A percentile compares a stretch with the other conserved stretches of the same genome.
phyloP scores from a whole-genome alignment of 1,140 invertebrate species.

The Maniola jurtina region DNA sequence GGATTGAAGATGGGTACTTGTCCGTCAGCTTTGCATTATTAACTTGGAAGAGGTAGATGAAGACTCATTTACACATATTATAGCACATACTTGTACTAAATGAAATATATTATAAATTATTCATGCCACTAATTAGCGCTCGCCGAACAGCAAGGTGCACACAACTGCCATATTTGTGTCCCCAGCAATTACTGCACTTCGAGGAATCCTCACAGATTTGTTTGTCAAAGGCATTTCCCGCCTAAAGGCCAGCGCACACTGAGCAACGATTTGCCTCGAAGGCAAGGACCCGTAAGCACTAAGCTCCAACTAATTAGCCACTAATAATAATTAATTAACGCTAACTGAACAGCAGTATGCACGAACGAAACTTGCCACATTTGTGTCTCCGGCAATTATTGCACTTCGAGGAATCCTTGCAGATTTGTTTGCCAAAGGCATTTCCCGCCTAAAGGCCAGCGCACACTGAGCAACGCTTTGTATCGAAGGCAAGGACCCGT shows the following conservation, averaged over 20 bases:
- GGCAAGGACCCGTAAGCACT: too few relatives aligned
- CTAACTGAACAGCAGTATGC: constrained; percentile 17
- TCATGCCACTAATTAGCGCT: constrained; percentile 25
- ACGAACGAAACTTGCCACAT: constrained; percentile 23
- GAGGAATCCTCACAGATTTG: constrained; percentile 11
- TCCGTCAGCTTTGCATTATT: too few relatives aligned
- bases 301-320: too few relatives aligned
- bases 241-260: neutral
- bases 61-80: too few relatives aligned
- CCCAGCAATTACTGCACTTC: constrained; percentile 12
- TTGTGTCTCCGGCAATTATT: constrained; percentile 14
- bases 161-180: constrained; percentile 24
- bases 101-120: too few relatives aligned
- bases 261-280: too few relatives aligned
- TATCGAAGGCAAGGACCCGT: too few relatives aligned
- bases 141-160: constrained; percentile 12
- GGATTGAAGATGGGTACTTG: too few relatives aligned
- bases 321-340: constrained; percentile 28
- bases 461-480: too few relatives aligned
- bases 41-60: too few relatives aligned
- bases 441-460: neutral
- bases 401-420: neutral
- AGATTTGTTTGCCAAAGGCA: constrained; percentile 2
- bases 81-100: too few relatives aligned
- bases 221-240: constrained; percentile 16